These are phyloP conservation scores for Apus apus DNA, from an alignment of 2,113 vertebrate genomes.

Conservation along the genomic window DNA sequence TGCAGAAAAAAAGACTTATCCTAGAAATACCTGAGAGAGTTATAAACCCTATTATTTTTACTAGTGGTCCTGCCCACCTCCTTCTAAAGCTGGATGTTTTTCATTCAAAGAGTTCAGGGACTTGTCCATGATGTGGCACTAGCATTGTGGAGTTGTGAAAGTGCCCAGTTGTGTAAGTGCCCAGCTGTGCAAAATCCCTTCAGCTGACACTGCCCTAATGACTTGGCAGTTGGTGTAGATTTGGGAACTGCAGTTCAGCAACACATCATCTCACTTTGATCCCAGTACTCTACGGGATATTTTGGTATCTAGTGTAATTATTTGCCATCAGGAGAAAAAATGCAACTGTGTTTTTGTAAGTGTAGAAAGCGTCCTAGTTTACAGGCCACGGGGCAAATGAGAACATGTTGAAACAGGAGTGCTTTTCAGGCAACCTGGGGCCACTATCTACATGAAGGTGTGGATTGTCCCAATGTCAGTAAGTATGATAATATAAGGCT, in stretches of 20 bases:
- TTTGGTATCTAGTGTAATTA: neutral
- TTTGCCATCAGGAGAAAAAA: neutral
- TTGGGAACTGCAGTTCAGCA: neutral
- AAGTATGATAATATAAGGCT: neutral
- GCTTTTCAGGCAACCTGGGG: neutral
- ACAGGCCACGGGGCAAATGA: neutral
- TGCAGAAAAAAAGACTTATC: neutral
- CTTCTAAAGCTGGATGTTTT: neutral
- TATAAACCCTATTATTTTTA: neutral
- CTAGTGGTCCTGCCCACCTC: neutral
- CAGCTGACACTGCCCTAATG: neutral
- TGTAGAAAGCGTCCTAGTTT: neutral
- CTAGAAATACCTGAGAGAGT: neutral
- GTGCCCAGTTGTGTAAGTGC: neutral
- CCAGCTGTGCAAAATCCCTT: neutral
- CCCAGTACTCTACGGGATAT: neutral
- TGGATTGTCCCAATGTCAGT: neutral
- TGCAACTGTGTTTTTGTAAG: neutral
- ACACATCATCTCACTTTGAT: neutral
- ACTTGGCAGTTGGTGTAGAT: neutral
- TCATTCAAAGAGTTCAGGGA: neutral
- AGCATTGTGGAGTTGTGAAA: neutral
- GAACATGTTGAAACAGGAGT: rapidly evolving
- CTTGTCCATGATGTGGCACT: neutral
- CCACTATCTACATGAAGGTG: neutral